These are phyloP conservation scores for Nebria ingens DNA, from an alignment of 1,140 invertebrate genomes.

Conservation along the genomic window DNA sequence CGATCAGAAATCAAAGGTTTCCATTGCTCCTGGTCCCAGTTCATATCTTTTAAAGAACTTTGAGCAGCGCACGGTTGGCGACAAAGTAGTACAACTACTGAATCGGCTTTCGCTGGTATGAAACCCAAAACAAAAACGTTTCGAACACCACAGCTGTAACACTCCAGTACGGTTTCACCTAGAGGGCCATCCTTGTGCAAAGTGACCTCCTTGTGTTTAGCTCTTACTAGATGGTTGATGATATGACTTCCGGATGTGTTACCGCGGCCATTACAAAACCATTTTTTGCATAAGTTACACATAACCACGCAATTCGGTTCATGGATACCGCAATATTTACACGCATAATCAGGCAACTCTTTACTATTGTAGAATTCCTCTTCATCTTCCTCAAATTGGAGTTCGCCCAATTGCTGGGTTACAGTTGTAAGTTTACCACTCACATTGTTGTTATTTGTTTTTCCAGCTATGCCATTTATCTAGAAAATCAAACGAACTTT, in stretches of 20 bases:
- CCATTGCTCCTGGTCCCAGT: constrained; percentile 99
- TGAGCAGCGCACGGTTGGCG: constrained; percentile 95
- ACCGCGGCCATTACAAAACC: constrained; percentile 99
- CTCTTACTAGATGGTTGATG: constrained; percentile 91
- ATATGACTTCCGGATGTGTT: constrained; percentile 98
- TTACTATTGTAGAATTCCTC: constrained; percentile 80
- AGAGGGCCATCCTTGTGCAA: constrained; percentile 95
- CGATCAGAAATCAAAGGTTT: constrained; percentile 95
- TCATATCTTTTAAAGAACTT: constrained; percentile 83
- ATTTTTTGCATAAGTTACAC: constrained; percentile 97
- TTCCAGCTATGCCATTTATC: constrained; percentile 51
- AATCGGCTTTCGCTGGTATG: constrained; percentile 98
- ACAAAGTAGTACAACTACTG: constrained; percentile 96
- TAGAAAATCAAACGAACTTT: too few relatives aligned
- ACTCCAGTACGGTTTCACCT: constrained; percentile 95
- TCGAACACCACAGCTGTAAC: constrained; percentile 95
- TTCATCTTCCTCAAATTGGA: constrained; percentile 87
- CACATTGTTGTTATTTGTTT: constrained; percentile 46
- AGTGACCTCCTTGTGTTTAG: constrained; percentile 98
- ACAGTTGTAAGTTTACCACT: constrained; percentile 58
- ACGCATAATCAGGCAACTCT: constrained; percentile 87
- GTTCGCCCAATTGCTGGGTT: constrained; percentile 63
- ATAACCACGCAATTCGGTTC: constrained; percentile 95
- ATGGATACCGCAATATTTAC: constrained; percentile 98
- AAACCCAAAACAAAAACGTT: constrained; percentile 98